Conservation (phyloP, 2,797 vertebrate genomes). For the Acanthopagrus latus region DNA sequence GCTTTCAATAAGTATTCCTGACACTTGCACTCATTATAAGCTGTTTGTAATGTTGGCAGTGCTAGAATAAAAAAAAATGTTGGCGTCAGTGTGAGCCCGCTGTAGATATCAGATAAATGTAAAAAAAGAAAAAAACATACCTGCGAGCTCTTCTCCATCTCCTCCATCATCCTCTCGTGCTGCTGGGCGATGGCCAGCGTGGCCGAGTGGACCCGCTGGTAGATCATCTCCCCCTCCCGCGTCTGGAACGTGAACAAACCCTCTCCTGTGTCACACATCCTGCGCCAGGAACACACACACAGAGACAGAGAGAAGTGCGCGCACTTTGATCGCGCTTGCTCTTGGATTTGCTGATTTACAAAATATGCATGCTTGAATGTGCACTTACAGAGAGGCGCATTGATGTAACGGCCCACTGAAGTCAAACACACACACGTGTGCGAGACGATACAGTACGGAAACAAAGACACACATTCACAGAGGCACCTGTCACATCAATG, state of each 20-base stretch:
- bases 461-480: conserved; percentile 56
- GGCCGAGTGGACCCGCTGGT: conserved; percentile 98
- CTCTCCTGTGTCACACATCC: conserved; percentile 99
- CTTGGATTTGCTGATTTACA: conserved; percentile 69
- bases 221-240: conserved; percentile 99
- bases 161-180: conserved; percentile 97
- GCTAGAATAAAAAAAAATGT: conserved; percentile 16
- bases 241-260: conserved; percentile 99
- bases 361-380: conserved; percentile 66
- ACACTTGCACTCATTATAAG: conserved; percentile 25
- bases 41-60: conserved; percentile 11
- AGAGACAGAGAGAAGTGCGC: conserved; percentile 58
- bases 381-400: conserved; percentile 35
- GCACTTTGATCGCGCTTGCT: conserved; percentile 70
- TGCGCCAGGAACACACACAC: conserved; percentile 82
- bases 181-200: conserved; percentile 98
- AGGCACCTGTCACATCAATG: conserved; percentile 64
- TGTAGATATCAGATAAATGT: conserved; percentile 36
- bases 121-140: conserved; percentile 75
- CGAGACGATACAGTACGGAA: conserved; percentile 40
- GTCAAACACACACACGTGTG: conserved; percentile 35
- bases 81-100: conserved; percentile 24
- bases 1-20: conserved; percentile 8
- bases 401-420: conserved; percentile 41
- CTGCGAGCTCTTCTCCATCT: conserved; percentile 98